A percentile compares a stretch with the other conserved stretches of the same genome.
Evolutionary conservation across 1,140 invertebrate genomes (phyloP).

Genomic region (Papilio polytes): DNA sequence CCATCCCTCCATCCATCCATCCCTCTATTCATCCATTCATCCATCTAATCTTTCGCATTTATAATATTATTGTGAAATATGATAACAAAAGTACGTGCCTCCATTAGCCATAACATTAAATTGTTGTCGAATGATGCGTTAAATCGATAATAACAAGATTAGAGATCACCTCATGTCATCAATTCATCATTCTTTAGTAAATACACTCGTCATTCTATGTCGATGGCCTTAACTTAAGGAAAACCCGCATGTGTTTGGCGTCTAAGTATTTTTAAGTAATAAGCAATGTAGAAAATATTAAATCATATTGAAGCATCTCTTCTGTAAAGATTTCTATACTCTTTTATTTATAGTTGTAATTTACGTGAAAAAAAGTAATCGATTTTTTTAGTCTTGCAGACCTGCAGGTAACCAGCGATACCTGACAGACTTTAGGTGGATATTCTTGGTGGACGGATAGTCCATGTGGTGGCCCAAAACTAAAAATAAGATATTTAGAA

Average conservation of each 20-base stretch:
- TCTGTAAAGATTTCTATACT: too few relatives aligned
- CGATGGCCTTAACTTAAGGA: background rate
- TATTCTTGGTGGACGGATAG: too few relatives aligned
- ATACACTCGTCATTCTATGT: background rate
- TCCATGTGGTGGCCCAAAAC: too few relatives aligned
- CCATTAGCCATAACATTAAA: background rate
- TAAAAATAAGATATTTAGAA: too few relatives aligned
- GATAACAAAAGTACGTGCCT: slow-evolving; percentile 3
- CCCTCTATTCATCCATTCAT: too few relatives aligned
- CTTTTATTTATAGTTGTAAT: too few relatives aligned
- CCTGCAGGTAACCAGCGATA: background rate
- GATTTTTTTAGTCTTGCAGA: background rate
- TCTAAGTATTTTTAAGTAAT: background rate
- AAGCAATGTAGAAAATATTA: too few relatives aligned
- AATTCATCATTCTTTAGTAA: background rate
- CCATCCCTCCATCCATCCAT: too few relatives aligned
- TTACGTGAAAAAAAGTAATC: background rate
- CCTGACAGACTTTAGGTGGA: too few relatives aligned
- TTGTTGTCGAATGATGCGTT: background rate
- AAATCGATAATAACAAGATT: slow-evolving; percentile 8
- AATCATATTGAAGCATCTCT: background rate
- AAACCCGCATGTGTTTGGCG: background rate
- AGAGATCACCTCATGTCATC: background rate
- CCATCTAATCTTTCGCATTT: too few relatives aligned
- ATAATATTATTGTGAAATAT: too few relatives aligned